Percentiles rank a stretch among this genome's conserved stretches.
Conservation (phyloP, 2,888 invertebrate species). For the Caenorhabditis panamensis region DNA sequence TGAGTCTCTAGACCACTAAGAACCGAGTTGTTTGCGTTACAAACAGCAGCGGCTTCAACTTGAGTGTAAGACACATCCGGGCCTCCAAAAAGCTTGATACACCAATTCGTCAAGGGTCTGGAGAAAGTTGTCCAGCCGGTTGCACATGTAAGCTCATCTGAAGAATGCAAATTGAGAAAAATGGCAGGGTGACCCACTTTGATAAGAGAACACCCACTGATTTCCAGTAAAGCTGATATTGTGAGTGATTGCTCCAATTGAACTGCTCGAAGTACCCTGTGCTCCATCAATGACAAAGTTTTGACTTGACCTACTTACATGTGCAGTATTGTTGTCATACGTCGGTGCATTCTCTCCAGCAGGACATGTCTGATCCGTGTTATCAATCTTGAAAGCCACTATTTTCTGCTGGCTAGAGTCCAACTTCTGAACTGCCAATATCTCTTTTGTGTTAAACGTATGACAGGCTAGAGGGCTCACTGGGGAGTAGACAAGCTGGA, state of each 20-base stretch:
- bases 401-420: not conserved
- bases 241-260: too few species aligned
- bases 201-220: too few species aligned
- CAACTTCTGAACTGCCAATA: not conserved
- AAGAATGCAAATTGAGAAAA: not conserved
- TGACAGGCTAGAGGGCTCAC: not conserved
- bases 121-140: not conserved
- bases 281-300: too few species aligned
- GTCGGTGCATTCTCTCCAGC: too few species aligned
- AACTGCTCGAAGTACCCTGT: too few species aligned
- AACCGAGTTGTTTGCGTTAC: not conserved
- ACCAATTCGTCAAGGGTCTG: conserved; percentile 4
- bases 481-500: not conserved
- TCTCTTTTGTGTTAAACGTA: conserved; percentile 6
- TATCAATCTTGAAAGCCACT: conserved; percentile 6
- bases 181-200: too few species aligned
- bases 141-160: not conserved
- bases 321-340: too few species aligned
- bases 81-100: not conserved
- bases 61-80: not conserved
- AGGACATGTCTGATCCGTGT: too few species aligned
- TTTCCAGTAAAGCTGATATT: too few species aligned
- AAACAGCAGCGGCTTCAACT: not conserved
- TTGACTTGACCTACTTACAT: too few species aligned
- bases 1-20: conserved; percentile 5